Evolutionary conservation across 2,797 vertebrate species (phyloP).

Genomic region (Epinephelus coioides): DNA sequence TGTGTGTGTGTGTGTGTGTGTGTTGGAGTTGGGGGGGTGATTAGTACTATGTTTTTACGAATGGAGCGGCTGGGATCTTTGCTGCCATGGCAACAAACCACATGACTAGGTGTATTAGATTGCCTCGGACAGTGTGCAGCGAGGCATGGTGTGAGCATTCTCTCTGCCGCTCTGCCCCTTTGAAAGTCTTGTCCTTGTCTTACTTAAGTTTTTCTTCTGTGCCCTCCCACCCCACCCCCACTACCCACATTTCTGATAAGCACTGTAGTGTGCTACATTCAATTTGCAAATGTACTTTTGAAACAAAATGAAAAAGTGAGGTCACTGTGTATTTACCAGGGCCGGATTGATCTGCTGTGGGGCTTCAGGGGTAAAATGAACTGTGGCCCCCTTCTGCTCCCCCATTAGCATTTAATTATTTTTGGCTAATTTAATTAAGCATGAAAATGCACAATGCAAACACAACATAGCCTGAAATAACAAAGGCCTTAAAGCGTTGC

Average conservation of each 20-base stretch:
- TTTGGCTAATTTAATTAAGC: not conserved
- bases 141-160: slow-evolving; percentile 88
- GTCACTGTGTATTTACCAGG: slow-evolving; percentile 24
- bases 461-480: not conserved
- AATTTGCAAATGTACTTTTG: slow-evolving; percentile 28
- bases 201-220: slow-evolving; percentile 65
- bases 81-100: slow-evolving; percentile 96
- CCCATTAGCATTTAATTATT: not conserved
- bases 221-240: not conserved
- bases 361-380: slow-evolving; percentile 19
- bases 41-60: slow-evolving; percentile 89
- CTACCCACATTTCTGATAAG: slow-evolving; percentile 31
- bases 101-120: slow-evolving; percentile 99
- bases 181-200: slow-evolving; percentile 79
- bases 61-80: slow-evolving; percentile 91
- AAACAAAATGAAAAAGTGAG: slow-evolving; percentile 15
- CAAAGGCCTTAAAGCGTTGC: no score
- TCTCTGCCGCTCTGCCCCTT: slow-evolving; percentile 81
- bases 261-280: slow-evolving; percentile 31
- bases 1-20: slow-evolving; percentile 11
- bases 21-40: slow-evolving; percentile 11
- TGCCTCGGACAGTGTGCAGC: slow-evolving; percentile 89
- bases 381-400: not conserved
- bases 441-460: not conserved
- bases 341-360: slow-evolving; percentile 16